Evolutionary conservation across 64 coral and sea anemone genomes (phyloP), one percentile per base, ranked within the genome.

Genomic region (Actinia tenebrosa): DNA sequence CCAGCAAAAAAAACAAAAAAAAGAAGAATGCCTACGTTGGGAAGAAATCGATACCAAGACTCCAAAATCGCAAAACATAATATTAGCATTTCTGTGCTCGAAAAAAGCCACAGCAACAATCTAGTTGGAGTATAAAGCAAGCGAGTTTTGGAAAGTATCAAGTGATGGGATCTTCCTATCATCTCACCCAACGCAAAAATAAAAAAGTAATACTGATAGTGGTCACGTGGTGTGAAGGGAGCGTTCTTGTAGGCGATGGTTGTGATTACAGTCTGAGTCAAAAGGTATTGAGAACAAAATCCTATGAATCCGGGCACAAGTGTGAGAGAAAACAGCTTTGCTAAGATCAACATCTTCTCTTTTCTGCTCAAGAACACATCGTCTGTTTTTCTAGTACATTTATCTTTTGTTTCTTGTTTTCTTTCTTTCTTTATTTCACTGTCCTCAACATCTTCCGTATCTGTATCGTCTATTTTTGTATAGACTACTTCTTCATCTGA

Each of bases 181-280:
- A 88, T 71, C 50, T 94, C 89, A 16, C 86, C 89, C 3, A 69
- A 61, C 71, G 88, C 43, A 53, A 95, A 89, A 17, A 86, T 59
- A n/a, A 89, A 91, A 43, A 89, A 82, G 47, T 95, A 95, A 14
- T 95, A 95, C 59, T 95, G 93, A 59, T 95, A 95, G 19, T 95
- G 93, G 59, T 95, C 93, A 80, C 93, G 93, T 22, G 93, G 93
- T 80, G 11, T 18, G 18, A 61, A 61, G 14, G 59, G 59, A 10
- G 93, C 86, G 50, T 91, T 95, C 5, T 89, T 89, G 47, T 91
- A 95, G 15, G 93, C 93, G 43, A 91, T 61, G 5, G 93, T 95
- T 10, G 93, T 95, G 47, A 91, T 71, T 1, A 95, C 89, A 30
- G 80, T 85, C 59, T 30, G 71, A 22, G 14, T 91, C 87, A 20